These are phyloP conservation scores for Tetrao urogallus DNA, from an alignment of 2,113 vertebrate species.

Conservation along the genomic window DNA sequence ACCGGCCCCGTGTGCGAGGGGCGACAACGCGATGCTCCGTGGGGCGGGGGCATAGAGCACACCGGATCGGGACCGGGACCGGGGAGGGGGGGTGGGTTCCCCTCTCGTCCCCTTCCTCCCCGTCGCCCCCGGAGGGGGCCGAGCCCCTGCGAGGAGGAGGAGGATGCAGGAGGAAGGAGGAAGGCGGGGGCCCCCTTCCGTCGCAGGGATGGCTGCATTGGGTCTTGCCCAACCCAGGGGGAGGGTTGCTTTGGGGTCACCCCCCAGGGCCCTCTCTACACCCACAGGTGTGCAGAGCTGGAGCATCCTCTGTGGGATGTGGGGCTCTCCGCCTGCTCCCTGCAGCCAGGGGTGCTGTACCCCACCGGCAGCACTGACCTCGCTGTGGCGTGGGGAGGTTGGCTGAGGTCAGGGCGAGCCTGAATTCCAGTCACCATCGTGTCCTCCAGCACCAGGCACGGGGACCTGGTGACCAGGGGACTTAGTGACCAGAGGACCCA, in stretches of 20 bases:
- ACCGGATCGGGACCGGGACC: background rate
- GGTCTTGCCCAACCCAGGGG: background rate
- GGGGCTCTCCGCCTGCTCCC: background rate
- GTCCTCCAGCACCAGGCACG: background rate
- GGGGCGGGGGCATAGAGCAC: background rate
- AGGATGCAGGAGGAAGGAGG: background rate
- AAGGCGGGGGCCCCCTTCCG: constrained; percentile 11
- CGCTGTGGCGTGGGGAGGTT: background rate
- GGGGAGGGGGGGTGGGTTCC: too few relatives aligned
- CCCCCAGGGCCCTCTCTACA: background rate
- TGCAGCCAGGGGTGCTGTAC: fast-evolving
- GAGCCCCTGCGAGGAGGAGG: constrained; percentile 26
- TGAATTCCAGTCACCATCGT: fast-evolving
- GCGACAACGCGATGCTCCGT: background rate
- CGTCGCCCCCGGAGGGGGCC: constrained; percentile 40
- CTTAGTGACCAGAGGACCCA: background rate
- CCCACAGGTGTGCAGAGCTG: constrained; percentile 37
- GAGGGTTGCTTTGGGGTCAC: background rate
- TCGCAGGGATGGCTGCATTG: constrained; percentile 2
- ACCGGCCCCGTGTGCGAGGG: constrained; percentile 1
- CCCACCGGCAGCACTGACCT: background rate
- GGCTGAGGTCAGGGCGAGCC: constrained; percentile 4
- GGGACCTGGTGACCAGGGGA: background rate
- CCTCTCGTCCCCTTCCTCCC: background rate
- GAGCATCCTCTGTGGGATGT: background rate